Percentiles rank a stretch among this genome's conserved stretches.
phyloP scores from a whole-genome alignment of 2,888 invertebrate species.

The Sepioteuthis lessoniana region DNA sequence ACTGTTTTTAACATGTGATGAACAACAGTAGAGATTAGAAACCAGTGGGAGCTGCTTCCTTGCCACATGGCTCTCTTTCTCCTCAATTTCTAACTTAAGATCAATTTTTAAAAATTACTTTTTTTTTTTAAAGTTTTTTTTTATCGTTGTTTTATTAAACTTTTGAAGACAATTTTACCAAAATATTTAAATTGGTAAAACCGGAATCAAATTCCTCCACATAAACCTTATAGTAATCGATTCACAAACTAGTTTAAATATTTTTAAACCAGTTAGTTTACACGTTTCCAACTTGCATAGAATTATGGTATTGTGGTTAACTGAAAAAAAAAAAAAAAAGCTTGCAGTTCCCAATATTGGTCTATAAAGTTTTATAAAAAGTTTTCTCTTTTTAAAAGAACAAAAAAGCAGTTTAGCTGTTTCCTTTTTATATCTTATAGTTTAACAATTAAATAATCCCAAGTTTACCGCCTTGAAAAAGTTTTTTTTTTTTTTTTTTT shows the following conservation, averaged over 20 bases:
- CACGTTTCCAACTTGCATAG: neutral
- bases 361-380: neutral
- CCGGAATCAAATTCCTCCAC: neutral
- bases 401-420: neutral
- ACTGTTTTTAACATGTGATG: slow-evolving; percentile 19
- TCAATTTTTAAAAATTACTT: neutral
- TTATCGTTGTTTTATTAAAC: neutral
- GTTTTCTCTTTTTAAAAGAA: neutral
- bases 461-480: neutral
- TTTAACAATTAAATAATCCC: slow-evolving; percentile 33
- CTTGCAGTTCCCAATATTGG: neutral
- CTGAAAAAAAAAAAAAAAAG: neutral
- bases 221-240: slow-evolving; percentile 2
- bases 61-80: neutral
- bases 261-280: neutral
- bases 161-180: slow-evolving; percentile 6
- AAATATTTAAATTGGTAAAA: neutral
- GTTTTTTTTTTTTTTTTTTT: no score
- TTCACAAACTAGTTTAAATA: neutral
- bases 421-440: neutral
- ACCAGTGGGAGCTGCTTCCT: neutral
- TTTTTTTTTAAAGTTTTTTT: neutral
- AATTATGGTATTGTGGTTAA: neutral
- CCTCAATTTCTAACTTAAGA: slow-evolving; percentile 33
- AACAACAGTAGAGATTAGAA: slow-evolving; percentile 33